These are phyloP conservation scores for Erynnis tages DNA, from an alignment of 2,888 invertebrate species.

Conservation along the genomic window DNA sequence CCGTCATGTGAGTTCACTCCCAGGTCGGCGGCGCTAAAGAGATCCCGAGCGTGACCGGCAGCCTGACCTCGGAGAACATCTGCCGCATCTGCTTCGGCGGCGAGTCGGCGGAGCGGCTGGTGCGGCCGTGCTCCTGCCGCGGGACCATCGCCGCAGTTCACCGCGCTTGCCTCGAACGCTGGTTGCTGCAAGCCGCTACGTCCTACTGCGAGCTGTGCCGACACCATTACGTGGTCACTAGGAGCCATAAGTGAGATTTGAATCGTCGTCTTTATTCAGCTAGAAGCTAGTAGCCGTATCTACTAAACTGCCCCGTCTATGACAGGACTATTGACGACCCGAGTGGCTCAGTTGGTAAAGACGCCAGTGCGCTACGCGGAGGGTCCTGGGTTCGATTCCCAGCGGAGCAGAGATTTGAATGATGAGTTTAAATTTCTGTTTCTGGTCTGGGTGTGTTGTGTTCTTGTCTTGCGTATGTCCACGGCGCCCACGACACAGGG, in stretches of 20 bases:
- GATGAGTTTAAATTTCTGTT: no score
- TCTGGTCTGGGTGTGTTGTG: no score
- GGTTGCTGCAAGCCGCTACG: conserved; percentile 73
- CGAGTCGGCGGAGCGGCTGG: conserved; percentile 69
- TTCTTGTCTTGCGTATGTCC: no score
- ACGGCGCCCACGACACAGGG: no score
- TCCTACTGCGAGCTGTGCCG: conserved; percentile 75
- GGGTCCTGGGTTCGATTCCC: no score
- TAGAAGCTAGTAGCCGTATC: no score
- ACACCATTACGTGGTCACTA: conserved; percentile 70
- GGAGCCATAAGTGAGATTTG: conserved; percentile 65
- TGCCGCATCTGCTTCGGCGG: conserved; percentile 78
- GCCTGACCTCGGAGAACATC: conserved; percentile 60
- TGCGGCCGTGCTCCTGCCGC: conserved; percentile 72
- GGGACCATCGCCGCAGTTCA: conserved; percentile 76
- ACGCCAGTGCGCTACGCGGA: no score
- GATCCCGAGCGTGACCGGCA: conserved; percentile 51
- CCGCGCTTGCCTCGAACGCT: conserved; percentile 72
- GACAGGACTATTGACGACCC: no score
- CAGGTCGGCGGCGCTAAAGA: conserved; percentile 43
- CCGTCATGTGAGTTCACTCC: no score
- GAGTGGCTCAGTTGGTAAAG: no score
- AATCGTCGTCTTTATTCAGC: not conserved
- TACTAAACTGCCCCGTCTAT: no score
- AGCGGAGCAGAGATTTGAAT: no score